A percentile compares a stretch with the other conserved stretches of the same genome.
phyloP scores from a whole-genome alignment of 2,888 invertebrate genomes.

The Caenorhabditis becei region DNA sequence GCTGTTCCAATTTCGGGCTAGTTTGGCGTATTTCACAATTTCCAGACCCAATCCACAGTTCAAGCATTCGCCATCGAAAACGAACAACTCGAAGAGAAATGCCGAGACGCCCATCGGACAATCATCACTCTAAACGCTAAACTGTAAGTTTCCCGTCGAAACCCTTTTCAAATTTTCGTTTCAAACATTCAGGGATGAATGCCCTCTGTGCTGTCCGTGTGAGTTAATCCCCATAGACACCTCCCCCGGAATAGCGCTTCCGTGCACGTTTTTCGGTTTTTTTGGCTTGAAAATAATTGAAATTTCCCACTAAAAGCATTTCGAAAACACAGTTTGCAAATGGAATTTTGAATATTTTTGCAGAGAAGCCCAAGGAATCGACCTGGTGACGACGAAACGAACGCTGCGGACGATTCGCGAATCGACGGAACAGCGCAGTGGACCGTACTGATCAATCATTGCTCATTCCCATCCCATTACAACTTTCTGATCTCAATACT shows the following conservation, averaged over 20 bases:
- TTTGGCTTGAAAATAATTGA: neutral
- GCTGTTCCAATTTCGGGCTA: neutral
- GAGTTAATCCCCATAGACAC: conserved; percentile 26
- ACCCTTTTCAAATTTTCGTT: neutral
- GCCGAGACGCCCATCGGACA: conserved; percentile 38
- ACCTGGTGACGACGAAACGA: conserved; percentile 55
- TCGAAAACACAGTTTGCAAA: neutral
- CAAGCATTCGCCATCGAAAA: conserved; percentile 60
- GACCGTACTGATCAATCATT: conserved; percentile 13
- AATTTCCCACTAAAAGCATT: conserved; percentile 8
- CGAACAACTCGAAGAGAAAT: conserved; percentile 58
- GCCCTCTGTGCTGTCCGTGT: conserved; percentile 62
- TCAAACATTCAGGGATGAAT: conserved; percentile 56
- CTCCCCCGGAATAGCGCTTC: neutral
- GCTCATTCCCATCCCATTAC: conserved; percentile 3
- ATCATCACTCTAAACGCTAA: conserved; percentile 59
- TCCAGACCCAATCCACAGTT: conserved; percentile 58
- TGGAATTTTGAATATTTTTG: conserved; percentile 1
- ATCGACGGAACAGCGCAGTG: conserved; percentile 26
- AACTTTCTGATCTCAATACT: conserved; percentile 10
- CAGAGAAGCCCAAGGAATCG: conserved; percentile 65
- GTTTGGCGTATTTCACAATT: conserved; percentile 3
- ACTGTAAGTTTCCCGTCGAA: conserved; percentile 41
- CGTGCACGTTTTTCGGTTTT: conserved; percentile 4
- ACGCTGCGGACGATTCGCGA: conserved; percentile 41